These are phyloP conservation scores for Raillietiella orientalis DNA, from an alignment of 2,888 invertebrate species.

Conservation along the genomic window DNA sequence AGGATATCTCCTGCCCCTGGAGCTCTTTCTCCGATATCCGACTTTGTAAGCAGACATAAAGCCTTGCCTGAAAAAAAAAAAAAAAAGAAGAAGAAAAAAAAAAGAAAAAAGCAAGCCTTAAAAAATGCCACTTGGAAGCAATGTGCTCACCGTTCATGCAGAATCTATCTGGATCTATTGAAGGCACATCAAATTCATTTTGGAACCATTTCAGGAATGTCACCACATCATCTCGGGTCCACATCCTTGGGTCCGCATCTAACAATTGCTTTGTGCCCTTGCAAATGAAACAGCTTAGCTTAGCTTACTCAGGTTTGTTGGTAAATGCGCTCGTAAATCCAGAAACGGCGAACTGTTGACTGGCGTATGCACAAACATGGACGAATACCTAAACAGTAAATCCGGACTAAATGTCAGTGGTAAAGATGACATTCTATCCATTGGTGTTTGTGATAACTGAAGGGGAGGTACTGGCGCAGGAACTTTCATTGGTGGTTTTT, in stretches of 20 bases:
- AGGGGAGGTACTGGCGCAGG: too few relatives aligned
- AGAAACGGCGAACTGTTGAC: too few relatives aligned
- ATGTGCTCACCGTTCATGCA: slow-evolving; percentile 58
- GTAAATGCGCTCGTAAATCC: too few relatives aligned
- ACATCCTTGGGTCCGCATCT: slow-evolving; percentile 57
- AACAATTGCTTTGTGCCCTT: too few relatives aligned
- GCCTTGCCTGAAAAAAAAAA: slow-evolving; percentile 33
- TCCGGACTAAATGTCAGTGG: slow-evolving; percentile 44
- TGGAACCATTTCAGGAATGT: slow-evolving; percentile 70
- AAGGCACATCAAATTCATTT: slow-evolving; percentile 61
- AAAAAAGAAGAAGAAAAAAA: slow-evolving; percentile 7
- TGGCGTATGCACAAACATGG: too few relatives aligned
- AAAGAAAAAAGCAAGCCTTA: slow-evolving; percentile 6
- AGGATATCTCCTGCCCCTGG: slow-evolving; percentile 77
- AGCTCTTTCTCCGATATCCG: slow-evolving; percentile 61
- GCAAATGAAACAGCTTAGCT: too few relatives aligned
- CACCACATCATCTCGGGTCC: slow-evolving; percentile 63
- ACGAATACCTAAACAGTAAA: slow-evolving; percentile 62
- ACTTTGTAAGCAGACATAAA: slow-evolving; percentile 54
- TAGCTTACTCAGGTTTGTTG: too few relatives aligned
- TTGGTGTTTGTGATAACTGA: too few relatives aligned
- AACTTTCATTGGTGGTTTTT: too few relatives aligned
- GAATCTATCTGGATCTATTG: slow-evolving; percentile 69
- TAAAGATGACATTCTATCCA: too few relatives aligned
- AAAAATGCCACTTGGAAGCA: too few relatives aligned